Evolutionary conservation across 1,140 invertebrate species (phyloP), one percentile per base, ranked within the genome.

Genomic region (Listronotus bonariensis): DNA sequence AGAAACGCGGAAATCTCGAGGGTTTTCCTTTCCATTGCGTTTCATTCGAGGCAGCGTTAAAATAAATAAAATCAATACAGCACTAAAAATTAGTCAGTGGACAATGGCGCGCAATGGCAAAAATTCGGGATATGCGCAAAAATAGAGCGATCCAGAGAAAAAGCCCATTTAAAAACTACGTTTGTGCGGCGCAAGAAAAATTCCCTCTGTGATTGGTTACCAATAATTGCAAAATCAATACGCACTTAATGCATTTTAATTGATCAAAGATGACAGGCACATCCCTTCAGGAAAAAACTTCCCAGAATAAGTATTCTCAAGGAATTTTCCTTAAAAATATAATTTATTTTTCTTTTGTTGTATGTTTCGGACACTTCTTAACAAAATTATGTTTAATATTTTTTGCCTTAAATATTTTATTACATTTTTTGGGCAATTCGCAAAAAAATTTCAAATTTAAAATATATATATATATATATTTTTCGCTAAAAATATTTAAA

Each of bases 191-290:
- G 70, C 67, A 72, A 73, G 68, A 76, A 78, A 76, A 77, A 77
- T 70, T 74, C 75, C 72, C 76, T 70, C 71, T 75, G 70, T 77
- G 75, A 78, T 78, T 78, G 77, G 77, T 78, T 78, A 68, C 68
- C 77, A 72, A 78, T 78, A 78, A 78, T 78, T 78, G 74, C 75
- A 78, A 78, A 78, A 78, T 78, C 77, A 78, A 78, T 78, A 78
- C 76, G 67, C 66, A 57, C 55, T 69, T 75, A 73, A 75, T 75
- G 72, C 76, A 76, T 71, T 75, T 77, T 77, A 77, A 78, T 72
- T 73, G 74, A 77, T 74, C 69, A 17, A 12, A 7, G 51, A 60
- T 51, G 48, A 60, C 36, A 42, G 32, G 18, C 20, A 45, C n/a
- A 17, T 45, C n/a, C 17, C 17, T 8, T 17, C 3, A 6, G 6